Percentiles rank a stretch among this genome's conserved stretches.
These are phyloP conservation scores for Leptocoma aspasia DNA, from an alignment of 2,113 vertebrate genomes.

Conservation along the genomic window DNA sequence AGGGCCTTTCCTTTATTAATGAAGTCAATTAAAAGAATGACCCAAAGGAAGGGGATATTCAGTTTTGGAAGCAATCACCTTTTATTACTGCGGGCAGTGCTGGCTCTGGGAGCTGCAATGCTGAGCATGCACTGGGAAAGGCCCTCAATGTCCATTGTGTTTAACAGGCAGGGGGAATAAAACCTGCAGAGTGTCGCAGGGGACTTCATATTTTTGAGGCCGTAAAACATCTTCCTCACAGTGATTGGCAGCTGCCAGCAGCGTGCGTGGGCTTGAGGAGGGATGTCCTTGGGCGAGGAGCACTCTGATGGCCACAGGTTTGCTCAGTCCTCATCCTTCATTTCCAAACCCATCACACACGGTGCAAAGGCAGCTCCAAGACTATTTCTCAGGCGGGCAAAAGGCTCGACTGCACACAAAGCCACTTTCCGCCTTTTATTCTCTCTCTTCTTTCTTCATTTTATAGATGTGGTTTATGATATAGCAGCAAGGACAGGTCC, in stretches of 20 bases:
- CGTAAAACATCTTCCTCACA: not conserved
- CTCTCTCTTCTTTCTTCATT: not conserved
- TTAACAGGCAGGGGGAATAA: not conserved
- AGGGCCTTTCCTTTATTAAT: conserved; percentile 19
- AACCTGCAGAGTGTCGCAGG: not conserved
- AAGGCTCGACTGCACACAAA: not conserved
- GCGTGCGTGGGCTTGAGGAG: not conserved
- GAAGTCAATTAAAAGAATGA: conserved; percentile 25
- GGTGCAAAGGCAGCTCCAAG: not conserved
- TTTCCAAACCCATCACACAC: not conserved
- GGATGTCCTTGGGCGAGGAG: conserved; percentile 41
- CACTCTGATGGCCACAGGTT: not conserved
- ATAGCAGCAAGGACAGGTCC: not conserved
- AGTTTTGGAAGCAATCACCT: not conserved
- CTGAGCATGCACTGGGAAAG: not conserved
- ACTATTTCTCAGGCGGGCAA: not conserved
- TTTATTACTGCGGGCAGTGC: conserved; percentile 10
- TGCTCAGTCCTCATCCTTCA: not conserved
- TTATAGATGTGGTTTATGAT: not conserved
- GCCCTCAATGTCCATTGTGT: not conserved
- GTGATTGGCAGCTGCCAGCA: conserved; percentile 49
- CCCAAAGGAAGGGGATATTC: not conserved
- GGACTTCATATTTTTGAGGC: not conserved
- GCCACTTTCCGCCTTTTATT: not conserved
- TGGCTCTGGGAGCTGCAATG: not conserved